Evolutionary conservation across 2,797 vertebrate genomes (phyloP).

Genomic region (Cygnus olor): DNA sequence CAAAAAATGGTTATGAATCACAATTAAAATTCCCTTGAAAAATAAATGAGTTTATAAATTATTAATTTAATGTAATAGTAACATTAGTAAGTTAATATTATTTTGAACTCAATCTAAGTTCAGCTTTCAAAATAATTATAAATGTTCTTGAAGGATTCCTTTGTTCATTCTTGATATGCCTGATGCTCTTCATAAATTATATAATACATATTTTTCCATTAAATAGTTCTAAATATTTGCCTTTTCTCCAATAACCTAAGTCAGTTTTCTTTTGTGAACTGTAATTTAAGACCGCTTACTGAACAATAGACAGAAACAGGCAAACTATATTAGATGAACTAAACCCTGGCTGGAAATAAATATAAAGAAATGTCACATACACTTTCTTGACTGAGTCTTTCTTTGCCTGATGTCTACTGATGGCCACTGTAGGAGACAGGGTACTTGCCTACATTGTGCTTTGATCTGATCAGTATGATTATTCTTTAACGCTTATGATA

Average conservation of each 20-base stretch:
- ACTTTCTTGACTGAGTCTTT: background rate
- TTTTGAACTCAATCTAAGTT: background rate
- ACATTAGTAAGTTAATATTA: background rate
- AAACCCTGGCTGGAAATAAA: background rate
- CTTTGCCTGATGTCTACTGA: background rate
- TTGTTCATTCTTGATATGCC: background rate
- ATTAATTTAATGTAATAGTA: background rate
- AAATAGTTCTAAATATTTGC: background rate
- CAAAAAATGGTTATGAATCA: background rate
- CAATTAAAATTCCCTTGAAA: background rate
- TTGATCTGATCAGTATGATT: background rate
- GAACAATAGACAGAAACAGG: background rate
- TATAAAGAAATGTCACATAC: accelerated
- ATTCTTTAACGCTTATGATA: background rate
- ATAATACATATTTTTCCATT: background rate
- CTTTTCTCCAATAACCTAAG: background rate
- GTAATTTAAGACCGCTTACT: background rate
- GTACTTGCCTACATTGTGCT: background rate
- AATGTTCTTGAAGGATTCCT: background rate
- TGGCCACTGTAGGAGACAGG: background rate
- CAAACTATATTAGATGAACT: background rate
- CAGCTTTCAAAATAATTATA: background rate
- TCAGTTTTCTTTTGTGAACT: background rate
- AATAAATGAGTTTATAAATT: background rate
- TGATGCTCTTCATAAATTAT: background rate